Base-by-base conservation (phyloP, 2,888 invertebrate species). In the Ischnus inquisitorius region DNA sequence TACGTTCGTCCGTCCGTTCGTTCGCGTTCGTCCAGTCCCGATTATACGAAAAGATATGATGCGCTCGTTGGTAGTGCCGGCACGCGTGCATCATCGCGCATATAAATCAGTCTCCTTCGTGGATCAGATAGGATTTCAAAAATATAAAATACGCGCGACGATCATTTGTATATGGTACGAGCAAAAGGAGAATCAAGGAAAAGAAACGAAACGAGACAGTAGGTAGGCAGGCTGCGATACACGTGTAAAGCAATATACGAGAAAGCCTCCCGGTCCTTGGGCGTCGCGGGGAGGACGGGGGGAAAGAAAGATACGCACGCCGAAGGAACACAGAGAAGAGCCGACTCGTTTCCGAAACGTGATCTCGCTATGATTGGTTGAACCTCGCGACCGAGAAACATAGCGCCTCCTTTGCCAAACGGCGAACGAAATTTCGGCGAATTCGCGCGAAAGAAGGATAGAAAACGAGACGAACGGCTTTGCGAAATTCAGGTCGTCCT, bases 71-170 rank as follows among this genome's bases (percentile, higher is more conserved):
- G 92, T 91, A 93, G 92, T 93, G 88, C 89, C 90, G 92, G 93
- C 93, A 93, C 93, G 93, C 92, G 92, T 93, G 92, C 91, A 92
- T 93, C 93, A 93, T 93, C 92, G 90, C 88, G 92, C 92, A 91
- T 92, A 93, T 93, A 93, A 93, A 93, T 93, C 93, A 93, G 91
- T 90, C 91, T 87, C 81, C 87, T 87, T 89, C 86, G 85, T 85
- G 91, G 89, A 93, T 93, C 93, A 93, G 93, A 93, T 93, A 92
- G 91, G 91, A 91, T 92, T 90, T 92, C 91, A 93, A 90, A 92
- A 89, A 87, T 86, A 88, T 92, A 92, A 92, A 92, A 92, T 92
- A 92, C 92, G 90, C 91, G 90, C 90, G 87, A 89, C 88, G 90
- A 92, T 91, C 82, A 91, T 92, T 88, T 83, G 78, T 85, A 76